These are phyloP conservation scores for Caenorhabditis zanzibari DNA, from an alignment of 2,888 invertebrate species.

Conservation along the genomic window DNA sequence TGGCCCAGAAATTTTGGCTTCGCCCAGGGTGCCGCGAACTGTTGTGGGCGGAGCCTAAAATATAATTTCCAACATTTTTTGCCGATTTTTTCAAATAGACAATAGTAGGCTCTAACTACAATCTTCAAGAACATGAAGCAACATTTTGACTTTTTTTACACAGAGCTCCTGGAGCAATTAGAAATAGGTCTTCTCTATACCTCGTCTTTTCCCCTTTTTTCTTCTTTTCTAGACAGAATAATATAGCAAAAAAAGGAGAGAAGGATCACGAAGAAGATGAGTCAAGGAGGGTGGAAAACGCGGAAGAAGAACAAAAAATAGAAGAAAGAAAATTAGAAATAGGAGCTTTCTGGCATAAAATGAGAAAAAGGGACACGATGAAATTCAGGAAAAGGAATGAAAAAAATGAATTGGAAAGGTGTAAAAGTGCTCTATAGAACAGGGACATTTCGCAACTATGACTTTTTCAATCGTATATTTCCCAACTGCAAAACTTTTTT, in stretches of 20 bases:
- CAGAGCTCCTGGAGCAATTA: not conserved
- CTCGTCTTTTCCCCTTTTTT: not conserved
- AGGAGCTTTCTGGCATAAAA: slow-evolving; percentile 19
- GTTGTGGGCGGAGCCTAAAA: no score
- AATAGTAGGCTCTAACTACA: no score
- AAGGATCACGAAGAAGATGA: slow-evolving; percentile 12
- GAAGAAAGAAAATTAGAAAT: slow-evolving; percentile 28
- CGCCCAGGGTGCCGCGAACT: no score
- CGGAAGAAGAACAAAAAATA: not conserved
- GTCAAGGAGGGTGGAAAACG: slow-evolving; percentile 9
- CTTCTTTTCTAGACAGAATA: slow-evolving; percentile 27
- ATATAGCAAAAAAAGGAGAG: slow-evolving; percentile 21
- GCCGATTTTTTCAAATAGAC: no score
- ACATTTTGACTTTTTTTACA: slow-evolving; percentile 1
- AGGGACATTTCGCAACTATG: no score
- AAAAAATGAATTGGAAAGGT: not conserved
- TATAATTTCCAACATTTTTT: no score
- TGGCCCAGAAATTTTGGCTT: no score
- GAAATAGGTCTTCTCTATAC: slow-evolving; percentile 25
- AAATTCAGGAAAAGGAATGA: not conserved
- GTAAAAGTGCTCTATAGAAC: not conserved
- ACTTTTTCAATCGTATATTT: no score
- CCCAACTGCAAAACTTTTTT: no score
- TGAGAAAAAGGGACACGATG: not conserved
- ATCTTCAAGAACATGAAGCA: not conserved